Evolutionary conservation across 2,797 vertebrate species (phyloP).

Genomic region (Uromys caudimaculatus): DNA sequence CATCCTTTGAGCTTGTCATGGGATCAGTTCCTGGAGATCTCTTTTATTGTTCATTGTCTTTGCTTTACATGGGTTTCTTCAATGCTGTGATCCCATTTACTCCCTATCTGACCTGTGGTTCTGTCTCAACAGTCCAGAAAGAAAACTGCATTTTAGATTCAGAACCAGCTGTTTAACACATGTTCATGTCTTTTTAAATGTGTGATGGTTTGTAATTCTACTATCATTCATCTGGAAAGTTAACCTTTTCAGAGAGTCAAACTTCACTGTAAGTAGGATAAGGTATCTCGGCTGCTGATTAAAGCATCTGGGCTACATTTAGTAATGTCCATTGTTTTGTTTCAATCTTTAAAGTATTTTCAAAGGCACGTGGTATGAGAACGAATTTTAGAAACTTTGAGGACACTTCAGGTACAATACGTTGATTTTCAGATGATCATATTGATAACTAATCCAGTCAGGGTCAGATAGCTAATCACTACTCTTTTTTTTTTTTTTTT

Average conservation of each 20-base stretch:
- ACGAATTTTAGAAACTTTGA: not conserved
- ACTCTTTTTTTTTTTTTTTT: too few species aligned
- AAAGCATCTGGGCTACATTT: not conserved
- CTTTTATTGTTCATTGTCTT: not conserved
- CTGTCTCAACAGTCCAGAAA: not conserved
- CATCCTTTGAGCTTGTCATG: not conserved
- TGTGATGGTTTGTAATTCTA: not conserved
- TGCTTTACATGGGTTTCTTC: not conserved
- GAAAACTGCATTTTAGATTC: not conserved
- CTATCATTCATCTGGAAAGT: not conserved
- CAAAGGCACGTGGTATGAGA: not conserved
- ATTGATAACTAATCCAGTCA: not conserved
- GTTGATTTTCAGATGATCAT: constrained; percentile 21
- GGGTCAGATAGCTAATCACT: not conserved
- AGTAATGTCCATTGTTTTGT: not conserved
- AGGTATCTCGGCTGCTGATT: not conserved
- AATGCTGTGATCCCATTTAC: not conserved
- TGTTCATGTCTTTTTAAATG: not conserved
- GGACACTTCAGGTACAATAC: not conserved
- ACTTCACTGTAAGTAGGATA: not conserved
- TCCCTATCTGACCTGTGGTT: not conserved
- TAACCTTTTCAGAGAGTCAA: not conserved
- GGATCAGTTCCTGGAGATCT: not conserved
- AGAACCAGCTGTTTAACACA: not conserved
- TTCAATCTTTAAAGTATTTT: not conserved